Base-by-base conservation (phyloP, 2,888 invertebrate species). In the Metalampra italica region DNA sequence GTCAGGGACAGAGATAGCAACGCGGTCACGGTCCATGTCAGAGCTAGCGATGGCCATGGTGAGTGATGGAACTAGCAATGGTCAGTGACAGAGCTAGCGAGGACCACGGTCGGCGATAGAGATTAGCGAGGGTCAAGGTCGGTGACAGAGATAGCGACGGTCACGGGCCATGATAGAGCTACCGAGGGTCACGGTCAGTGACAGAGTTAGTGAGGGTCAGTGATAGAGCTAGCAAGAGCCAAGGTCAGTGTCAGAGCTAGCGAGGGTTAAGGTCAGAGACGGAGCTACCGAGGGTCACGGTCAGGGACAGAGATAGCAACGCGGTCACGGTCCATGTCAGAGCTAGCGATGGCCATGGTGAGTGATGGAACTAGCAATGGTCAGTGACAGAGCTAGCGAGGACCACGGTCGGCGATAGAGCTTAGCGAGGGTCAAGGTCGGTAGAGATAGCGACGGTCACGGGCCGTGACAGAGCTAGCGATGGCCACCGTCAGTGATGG, bases 121-220 rank as follows among this genome's bases (percentile, higher is more conserved):
- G n/a, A n/a, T n/a, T n/a, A n/a, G n/a, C n/a, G n/a, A n/a, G n/a
- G n/a, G n/a, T n/a, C n/a, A n/a, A n/a, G n/a, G n/a, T n/a, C n/a
- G n/a, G n/a, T n/a, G n/a, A n/a, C n/a, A n/a, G n/a, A n/a, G n/a
- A 99, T 99, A 45, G 99, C 99, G 30, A 99, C 99, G 11, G 98
- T 99, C 1, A 98, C 97, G 90, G 92, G 92, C 5, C 2, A 1
- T 11, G 3, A 22, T 8, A 32, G 3, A 2, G 32, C 1, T 11
- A 32, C 7, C 1, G 2, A 11, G 1, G 32, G 32, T 32, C 8
- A 22, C 5, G 22, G 22, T n/a, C 22, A 22, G 22, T 22, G 22
- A 22, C n/a, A n/a, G n/a, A n/a, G n/a, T n/a, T n/a, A n/a, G n/a
- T n/a, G n/a, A n/a, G n/a, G n/a, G n/a, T n/a, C n/a, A n/a, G n/a